Conservation (phyloP, 2,797 vertebrate species). For the Coreius guichenoti region DNA sequence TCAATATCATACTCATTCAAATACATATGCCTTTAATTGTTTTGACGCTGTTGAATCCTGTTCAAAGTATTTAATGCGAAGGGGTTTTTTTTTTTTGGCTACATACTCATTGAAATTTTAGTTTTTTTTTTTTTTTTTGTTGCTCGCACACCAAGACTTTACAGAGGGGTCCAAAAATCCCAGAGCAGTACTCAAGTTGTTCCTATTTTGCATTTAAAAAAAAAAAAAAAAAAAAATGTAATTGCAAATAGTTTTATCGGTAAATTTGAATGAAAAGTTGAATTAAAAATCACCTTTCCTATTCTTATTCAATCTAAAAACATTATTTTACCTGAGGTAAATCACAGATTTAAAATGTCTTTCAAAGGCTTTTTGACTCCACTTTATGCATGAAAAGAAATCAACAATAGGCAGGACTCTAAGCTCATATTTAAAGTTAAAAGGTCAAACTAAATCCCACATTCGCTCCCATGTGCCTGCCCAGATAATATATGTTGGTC, state of each 20-base stretch:
- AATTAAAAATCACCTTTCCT: not conserved
- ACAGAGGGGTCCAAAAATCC: not conserved
- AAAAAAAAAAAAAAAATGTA: too few relatives aligned
- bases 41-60: conserved; percentile 6
- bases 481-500: conserved; percentile 27
- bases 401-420: conserved; percentile 14
- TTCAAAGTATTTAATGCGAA: not conserved
- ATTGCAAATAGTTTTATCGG: not conserved
- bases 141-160: not conserved
- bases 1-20: not conserved
- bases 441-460: conserved; percentile 33
- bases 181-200: not conserved
- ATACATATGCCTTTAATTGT: not conserved
- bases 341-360: not conserved
- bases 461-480: conserved; percentile 17
- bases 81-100: not conserved
- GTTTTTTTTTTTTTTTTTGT: too few relatives aligned
- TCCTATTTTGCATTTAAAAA: not conserved
- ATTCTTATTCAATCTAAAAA: not conserved
- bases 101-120: not conserved
- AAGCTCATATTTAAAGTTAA: conserved; percentile 21
- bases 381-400: not conserved
- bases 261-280: not conserved
- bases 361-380: not conserved
- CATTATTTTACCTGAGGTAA: not conserved